Percentiles rank a stretch among this genome's conserved stretches.
Conservation (phyloP, 1,140 invertebrate genomes). For the Patella vulgata region DNA sequence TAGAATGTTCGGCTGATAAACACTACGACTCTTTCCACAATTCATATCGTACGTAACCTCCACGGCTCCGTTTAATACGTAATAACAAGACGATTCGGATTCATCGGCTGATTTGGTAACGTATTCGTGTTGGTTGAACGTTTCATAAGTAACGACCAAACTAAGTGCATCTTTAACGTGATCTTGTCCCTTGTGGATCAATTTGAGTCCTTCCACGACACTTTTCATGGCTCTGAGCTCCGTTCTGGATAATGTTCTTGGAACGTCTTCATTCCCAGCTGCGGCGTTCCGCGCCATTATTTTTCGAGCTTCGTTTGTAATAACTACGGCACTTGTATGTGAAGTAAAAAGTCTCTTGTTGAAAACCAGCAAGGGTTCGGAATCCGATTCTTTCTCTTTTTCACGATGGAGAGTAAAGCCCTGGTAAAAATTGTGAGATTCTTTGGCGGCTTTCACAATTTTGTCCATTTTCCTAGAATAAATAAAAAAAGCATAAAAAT, state of each 20-base stretch:
- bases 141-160: constrained; percentile 46
- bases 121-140: constrained; percentile 44
- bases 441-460: constrained; percentile 36
- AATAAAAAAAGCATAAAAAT: no score
- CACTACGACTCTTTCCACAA: constrained; percentile 34
- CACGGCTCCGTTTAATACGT: constrained; percentile 50
- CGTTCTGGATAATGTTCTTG: constrained; percentile 35
- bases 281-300: constrained; percentile 48
- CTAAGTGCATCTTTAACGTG: constrained; percentile 53
- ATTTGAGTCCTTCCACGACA: constrained; percentile 51
- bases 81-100: constrained; percentile 48
- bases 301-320: constrained; percentile 40
- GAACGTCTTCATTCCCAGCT: constrained; percentile 11
- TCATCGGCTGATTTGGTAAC: constrained; percentile 47
- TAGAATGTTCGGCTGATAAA: constrained; percentile 56
- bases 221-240: constrained; percentile 47
- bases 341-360: constrained; percentile 54
- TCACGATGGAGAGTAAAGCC: constrained; percentile 32
- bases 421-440: constrained; percentile 43
- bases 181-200: constrained; percentile 55
- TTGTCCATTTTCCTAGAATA: constrained; percentile 42
- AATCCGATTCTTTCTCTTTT: constrained; percentile 28
- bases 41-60: constrained; percentile 57
- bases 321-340: constrained; percentile 42
- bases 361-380: constrained; percentile 47